phyloP scores from a whole-genome alignment of 2,113 vertebrate species.

The Brienomyrus longianalis region DNA sequence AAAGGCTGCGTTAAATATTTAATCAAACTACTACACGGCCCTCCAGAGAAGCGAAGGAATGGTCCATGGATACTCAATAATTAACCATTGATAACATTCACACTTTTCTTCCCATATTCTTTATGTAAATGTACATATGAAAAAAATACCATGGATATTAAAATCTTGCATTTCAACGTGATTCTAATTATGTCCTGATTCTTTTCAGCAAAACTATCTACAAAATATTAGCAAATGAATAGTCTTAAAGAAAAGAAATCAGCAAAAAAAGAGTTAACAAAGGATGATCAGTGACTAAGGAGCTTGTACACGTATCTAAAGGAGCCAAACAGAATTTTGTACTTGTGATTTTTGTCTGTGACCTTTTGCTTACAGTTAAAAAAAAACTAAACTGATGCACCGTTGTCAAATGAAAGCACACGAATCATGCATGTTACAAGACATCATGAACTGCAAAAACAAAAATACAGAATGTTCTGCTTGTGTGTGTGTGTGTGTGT shows the following conservation, averaged over 20 bases:
- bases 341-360: neutral
- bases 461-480: too few species aligned
- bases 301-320: neutral
- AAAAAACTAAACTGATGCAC: neutral
- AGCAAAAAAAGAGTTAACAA: too few species aligned
- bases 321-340: neutral
- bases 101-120: neutral
- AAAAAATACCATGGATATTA: neutral
- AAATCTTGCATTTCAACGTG: neutral
- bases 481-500: too few species aligned
- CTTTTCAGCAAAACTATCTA: neutral
- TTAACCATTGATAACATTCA: neutral
- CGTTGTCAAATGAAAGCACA: neutral
- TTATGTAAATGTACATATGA: neutral
- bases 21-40: neutral
- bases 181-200: neutral
- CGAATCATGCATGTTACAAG: too few species aligned
- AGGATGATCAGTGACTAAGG: neutral
- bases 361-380: neutral
- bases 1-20: conserved; percentile 12
- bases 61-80: neutral
- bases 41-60: neutral
- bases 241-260: neutral
- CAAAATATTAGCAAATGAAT: neutral
- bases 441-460: too few species aligned